These are phyloP conservation scores for Lytechinus pictus DNA, from an alignment of 35 echinoderm and acorn worm species.

Conservation along the genomic window DNA sequence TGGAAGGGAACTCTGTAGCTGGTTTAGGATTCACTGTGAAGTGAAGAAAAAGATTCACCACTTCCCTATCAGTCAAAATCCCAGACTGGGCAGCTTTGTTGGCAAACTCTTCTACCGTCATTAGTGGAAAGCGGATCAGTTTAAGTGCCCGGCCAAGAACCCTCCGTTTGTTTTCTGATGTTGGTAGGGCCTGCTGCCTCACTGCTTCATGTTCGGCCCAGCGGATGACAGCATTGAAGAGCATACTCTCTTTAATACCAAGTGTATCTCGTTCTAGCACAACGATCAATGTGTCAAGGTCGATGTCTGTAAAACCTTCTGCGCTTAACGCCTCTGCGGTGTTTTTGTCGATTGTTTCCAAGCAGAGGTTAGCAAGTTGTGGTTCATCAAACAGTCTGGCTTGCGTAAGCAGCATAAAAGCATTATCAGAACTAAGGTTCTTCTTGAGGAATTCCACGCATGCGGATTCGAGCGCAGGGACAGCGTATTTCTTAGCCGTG, in stretches of 20 bases:
- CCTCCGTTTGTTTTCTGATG: conserved; percentile 86
- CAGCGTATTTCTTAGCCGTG: conserved; percentile 96
- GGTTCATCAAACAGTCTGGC: conserved; percentile 96
- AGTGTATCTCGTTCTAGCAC: conserved; percentile 94
- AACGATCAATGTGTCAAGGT: conserved; percentile 85
- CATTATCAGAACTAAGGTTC: conserved; percentile 92
- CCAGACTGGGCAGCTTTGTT: conserved; percentile 88
- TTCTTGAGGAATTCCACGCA: conserved; percentile 98
- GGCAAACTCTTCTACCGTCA: conserved; percentile 99
- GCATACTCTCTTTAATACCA: conserved; percentile 90
- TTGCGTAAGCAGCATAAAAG: conserved; percentile 94
- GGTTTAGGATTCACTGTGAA: conserved; percentile 98
- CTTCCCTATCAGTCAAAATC: conserved; percentile 90
- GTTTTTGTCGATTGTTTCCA: conserved; percentile 98
- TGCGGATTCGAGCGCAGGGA: conserved; percentile 92
- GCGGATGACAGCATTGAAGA: conserved; percentile 84
- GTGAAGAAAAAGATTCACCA: conserved; percentile 96
- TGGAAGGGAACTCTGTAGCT: conserved; percentile 89
- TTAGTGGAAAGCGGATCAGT: conserved; percentile 92
- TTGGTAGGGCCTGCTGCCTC: conserved; percentile 69
- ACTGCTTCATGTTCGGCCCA: conserved; percentile 89
- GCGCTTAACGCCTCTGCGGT: conserved; percentile 84
- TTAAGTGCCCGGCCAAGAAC: conserved; percentile 84
- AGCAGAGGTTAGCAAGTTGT: conserved; percentile 90
- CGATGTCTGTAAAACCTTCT: conserved; percentile 98